Percentiles rank a stretch among this genome's conserved stretches.
Evolutionary conservation across 35 echinoderm and acorn worm genomes (phyloP).

Genomic region (Lytechinus pictus): DNA sequence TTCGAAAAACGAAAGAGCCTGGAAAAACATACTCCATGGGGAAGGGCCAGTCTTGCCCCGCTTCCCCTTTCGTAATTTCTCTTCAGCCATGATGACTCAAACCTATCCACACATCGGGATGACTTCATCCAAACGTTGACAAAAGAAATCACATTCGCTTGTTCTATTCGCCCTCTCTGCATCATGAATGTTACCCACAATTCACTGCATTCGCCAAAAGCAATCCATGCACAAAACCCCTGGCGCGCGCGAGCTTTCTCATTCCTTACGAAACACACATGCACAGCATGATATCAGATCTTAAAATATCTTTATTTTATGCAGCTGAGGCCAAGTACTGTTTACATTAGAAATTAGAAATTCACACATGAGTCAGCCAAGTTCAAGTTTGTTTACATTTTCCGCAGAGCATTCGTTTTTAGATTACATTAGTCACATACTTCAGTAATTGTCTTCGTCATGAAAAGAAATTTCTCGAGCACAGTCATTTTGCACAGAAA

Average conservation of each 20-base stretch:
- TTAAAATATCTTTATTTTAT: constrained; percentile 5
- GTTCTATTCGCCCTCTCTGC: not conserved
- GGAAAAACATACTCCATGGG: too few relatives aligned
- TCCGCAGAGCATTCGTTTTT: not conserved
- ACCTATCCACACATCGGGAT: not conserved
- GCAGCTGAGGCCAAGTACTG: not conserved
- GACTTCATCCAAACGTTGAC: not conserved
- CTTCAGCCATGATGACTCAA: not conserved
- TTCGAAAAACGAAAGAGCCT: too few relatives aligned
- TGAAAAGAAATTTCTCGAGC: not conserved
- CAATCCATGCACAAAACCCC: not conserved
- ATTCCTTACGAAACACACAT: not conserved
- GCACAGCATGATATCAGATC: not conserved
- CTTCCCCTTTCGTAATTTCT: not conserved
- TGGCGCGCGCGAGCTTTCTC: not conserved
- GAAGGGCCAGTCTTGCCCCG: too few relatives aligned
- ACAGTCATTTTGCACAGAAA: not conserved
- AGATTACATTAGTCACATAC: not conserved
- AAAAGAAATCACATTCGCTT: not conserved
- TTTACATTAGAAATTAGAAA: not conserved
- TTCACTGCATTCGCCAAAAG: not conserved
- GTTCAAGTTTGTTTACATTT: not conserved
- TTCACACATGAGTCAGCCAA: not conserved
- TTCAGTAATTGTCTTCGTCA: not conserved
- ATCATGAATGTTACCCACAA: not conserved